A percentile compares a stretch with the other conserved stretches of the same genome.
Conservation (phyloP, 1,140 invertebrate species). For the Ceratosolen solmsi region DNA sequence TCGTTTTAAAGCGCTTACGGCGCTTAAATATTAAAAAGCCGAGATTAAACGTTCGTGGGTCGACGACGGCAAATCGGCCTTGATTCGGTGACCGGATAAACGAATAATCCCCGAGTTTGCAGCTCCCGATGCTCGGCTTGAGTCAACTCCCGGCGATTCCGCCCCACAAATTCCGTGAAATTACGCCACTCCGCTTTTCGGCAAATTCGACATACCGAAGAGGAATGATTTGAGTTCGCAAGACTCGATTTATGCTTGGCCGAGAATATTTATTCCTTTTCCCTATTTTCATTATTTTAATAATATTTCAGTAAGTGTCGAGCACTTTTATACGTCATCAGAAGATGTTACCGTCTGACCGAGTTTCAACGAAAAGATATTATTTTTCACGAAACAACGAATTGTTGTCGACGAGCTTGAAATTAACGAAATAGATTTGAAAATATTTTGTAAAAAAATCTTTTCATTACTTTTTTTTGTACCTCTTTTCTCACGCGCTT, state of each 20-base stretch:
- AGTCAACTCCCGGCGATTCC: neutral
- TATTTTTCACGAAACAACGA: neutral
- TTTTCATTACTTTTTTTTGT: no score
- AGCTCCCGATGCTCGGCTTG: neutral
- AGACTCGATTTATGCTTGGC: neutral
- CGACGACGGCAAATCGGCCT: neutral
- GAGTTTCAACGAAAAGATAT: no score
- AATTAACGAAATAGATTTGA: neutral
- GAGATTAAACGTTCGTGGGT: neutral
- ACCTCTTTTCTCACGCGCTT: no score
- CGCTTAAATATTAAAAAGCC: conserved; percentile 43
- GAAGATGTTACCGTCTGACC: neutral
- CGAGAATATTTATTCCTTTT: neutral
- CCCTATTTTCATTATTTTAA: neutral
- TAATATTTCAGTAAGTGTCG: neutral
- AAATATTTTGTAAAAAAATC: neutral
- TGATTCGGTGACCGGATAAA: conserved; percentile 3
- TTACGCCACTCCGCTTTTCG: neutral
- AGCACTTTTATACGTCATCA: neutral
- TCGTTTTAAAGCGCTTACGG: conserved; percentile 14
- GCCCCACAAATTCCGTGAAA: neutral
- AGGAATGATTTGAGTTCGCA: neutral
- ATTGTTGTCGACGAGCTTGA: neutral
- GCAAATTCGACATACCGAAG: neutral
- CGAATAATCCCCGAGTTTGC: neutral